Conservation (phyloP, 2,888 invertebrate species). For the Calliopum simillimum region DNA sequence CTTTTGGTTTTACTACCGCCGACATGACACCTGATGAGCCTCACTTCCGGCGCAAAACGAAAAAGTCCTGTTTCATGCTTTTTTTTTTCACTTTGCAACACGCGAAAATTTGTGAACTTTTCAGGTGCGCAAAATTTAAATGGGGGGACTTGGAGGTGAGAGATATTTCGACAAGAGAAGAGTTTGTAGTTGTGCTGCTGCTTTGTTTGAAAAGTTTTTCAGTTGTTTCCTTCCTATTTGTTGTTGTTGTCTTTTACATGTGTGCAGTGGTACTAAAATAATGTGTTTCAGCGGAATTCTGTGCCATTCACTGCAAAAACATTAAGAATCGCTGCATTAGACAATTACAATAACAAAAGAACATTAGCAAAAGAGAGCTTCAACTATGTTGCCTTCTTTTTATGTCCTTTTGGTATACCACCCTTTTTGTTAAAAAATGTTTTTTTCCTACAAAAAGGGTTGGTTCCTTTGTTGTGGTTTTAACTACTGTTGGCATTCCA, state of each 20-base stretch:
- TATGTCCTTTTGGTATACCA: constrained; percentile 22
- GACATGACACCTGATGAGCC: constrained; percentile 27
- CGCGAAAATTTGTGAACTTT: constrained; percentile 6
- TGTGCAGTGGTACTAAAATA: no score
- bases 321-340: no score
- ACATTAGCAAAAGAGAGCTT: no score
- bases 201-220: background rate
- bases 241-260: background rate
- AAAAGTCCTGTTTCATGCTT: constrained; percentile 31
- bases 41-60: constrained; percentile 41
- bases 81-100: background rate
- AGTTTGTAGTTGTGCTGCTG: background rate
- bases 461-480: constrained; percentile 21
- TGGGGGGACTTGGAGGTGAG: background rate
- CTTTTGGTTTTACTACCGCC: constrained; percentile 15
- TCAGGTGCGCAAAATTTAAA: background rate
- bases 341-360: no score
- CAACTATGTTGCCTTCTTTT: constrained; percentile 18
- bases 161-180: no score
- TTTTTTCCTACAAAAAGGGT: constrained; percentile 24
- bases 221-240: background rate
- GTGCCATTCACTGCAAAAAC: no score
- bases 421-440: constrained; percentile 21
- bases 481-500: constrained; percentile 34
- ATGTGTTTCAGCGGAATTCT: no score